Base-by-base conservation (phyloP, 2,888 invertebrate genomes). In the Netelia inedita region DNA sequence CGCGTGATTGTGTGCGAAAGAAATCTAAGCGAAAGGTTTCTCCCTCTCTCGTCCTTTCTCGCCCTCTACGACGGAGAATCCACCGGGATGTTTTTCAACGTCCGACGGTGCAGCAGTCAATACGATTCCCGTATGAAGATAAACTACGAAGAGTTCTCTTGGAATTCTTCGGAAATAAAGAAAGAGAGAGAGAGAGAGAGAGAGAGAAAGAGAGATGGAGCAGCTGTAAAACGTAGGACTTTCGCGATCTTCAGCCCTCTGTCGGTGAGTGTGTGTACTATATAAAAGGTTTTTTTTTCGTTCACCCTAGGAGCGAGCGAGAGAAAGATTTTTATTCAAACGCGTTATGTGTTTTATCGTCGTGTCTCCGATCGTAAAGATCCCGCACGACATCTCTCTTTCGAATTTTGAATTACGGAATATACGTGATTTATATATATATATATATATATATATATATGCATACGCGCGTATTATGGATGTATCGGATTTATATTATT, bases 121-220 rank as follows among this genome's bases (percentile, higher is more conserved):
- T 89, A 87, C 85, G 89, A 87, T 86, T 57, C 87, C 80, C 76
- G 83, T 80, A 84, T 81, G 87, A 85, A 89, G 88, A 91, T 91
- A 89, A 91, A 91, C 87, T 89, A 83, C 73, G 53, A 76, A 82
- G 76, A 84, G 84, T 88, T 88, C 74, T 71, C 83, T 80, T 79
- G 72, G 83, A 87, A 86, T 87, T 88, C 85, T 86, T 88, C 69
- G 74, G 71, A 87, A 88, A 88, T 86, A 59, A 74, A 86, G 35
- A 35, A 65, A 65, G 16, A 41, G 35, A 14, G 2, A 8, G 16
- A 59, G 76, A 86, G 16, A 35, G 41, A 65, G 16, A 65, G 35
- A 14, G 9, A 8, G 69, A 87, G 88, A 88, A 84, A 59, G 76
- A 86, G 35, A 28, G 35, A 63, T 3, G 35, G 35, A 11, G 8